phyloP scores from a whole-genome alignment of 2,888 invertebrate species.

The Gnatocerus cornutus region DNA sequence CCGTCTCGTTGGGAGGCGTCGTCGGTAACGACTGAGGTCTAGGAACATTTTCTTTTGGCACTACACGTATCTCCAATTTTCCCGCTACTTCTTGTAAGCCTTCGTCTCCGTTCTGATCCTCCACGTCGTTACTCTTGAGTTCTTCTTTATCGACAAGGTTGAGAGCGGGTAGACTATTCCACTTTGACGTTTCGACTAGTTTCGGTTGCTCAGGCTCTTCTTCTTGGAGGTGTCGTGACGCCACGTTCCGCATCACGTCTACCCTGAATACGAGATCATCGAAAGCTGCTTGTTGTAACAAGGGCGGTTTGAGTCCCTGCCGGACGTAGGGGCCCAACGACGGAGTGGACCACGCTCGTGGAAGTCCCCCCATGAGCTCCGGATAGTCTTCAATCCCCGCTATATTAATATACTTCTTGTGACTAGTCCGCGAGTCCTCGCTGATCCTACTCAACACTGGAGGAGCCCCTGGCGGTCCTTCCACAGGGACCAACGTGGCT shows the following conservation, averaged over 20 bases:
- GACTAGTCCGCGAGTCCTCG: slow-evolving; percentile 73
- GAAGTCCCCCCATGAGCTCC: slow-evolving; percentile 73
- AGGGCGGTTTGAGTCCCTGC: slow-evolving; percentile 82
- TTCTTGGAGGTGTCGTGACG: slow-evolving; percentile 72
- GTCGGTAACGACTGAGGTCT: slow-evolving; percentile 49
- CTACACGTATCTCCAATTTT: slow-evolving; percentile 87
- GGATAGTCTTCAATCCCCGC: slow-evolving; percentile 87
- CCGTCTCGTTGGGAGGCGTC: slow-evolving; percentile 7
- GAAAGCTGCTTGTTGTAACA: slow-evolving; percentile 90
- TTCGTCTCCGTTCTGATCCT: slow-evolving; percentile 60
- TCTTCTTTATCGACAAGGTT: slow-evolving; percentile 61
- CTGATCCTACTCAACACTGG: slow-evolving; percentile 71
- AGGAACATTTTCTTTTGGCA: slow-evolving; percentile 70
- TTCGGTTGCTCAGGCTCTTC: slow-evolving; percentile 69
- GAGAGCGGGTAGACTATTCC: slow-evolving; percentile 66
- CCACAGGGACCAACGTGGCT: slow-evolving; percentile 65
- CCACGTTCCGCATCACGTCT: slow-evolving; percentile 88
- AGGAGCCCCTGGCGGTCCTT: slow-evolving; percentile 57
- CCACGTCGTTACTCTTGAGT: slow-evolving; percentile 53
- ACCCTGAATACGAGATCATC: slow-evolving; percentile 86
- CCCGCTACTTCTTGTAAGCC: slow-evolving; percentile 75
- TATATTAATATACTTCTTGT: slow-evolving; percentile 81
- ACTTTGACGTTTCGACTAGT: slow-evolving; percentile 57
- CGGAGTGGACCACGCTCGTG: slow-evolving; percentile 69
- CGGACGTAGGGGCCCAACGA: slow-evolving; percentile 73